Evolutionary conservation across 2,113 vertebrate species (phyloP).

Genomic region (Pao palembangensis): DNA sequence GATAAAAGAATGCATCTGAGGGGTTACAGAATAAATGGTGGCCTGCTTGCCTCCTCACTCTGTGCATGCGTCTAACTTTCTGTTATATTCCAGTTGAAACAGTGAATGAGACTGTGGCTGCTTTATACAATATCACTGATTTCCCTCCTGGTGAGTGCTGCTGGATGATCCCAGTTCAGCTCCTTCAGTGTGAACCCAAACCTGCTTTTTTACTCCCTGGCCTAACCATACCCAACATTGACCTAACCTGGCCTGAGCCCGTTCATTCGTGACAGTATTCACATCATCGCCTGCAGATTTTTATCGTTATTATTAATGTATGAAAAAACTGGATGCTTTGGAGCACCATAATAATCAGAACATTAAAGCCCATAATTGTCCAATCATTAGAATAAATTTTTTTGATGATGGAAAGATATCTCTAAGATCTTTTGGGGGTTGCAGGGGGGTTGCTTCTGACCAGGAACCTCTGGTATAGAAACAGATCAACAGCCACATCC

Average conservation of each 20-base stretch:
- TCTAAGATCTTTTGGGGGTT: not conserved
- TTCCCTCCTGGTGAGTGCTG: constrained; percentile 93
- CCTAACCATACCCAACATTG: constrained; percentile 20
- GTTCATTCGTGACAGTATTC: constrained; percentile 10
- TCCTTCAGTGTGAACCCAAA: constrained; percentile 72
- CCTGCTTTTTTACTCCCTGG: constrained; percentile 25
- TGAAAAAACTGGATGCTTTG: not conserved
- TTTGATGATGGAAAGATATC: not conserved
- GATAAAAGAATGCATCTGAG: not conserved
- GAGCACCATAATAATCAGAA: not conserved
- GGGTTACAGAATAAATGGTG: not conserved
- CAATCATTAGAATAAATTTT: not conserved
- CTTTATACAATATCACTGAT: constrained; percentile 96
- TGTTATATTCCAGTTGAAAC: constrained; percentile 96
- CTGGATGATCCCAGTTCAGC: constrained; percentile 62
- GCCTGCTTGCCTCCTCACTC: constrained; percentile 2
- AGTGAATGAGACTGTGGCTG: constrained; percentile 96
- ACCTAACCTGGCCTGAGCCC: constrained; percentile 15
- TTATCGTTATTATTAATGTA: not conserved
- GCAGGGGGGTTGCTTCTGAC: not conserved
- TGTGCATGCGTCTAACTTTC: constrained; percentile 81
- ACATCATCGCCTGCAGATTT: not conserved
- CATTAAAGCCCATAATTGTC: not conserved
- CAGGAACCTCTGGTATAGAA: constrained; percentile 16
- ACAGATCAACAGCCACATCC: not conserved